Base-by-base conservation (phyloP, 2,888 invertebrate genomes). In the Papilio elwesi region DNA sequence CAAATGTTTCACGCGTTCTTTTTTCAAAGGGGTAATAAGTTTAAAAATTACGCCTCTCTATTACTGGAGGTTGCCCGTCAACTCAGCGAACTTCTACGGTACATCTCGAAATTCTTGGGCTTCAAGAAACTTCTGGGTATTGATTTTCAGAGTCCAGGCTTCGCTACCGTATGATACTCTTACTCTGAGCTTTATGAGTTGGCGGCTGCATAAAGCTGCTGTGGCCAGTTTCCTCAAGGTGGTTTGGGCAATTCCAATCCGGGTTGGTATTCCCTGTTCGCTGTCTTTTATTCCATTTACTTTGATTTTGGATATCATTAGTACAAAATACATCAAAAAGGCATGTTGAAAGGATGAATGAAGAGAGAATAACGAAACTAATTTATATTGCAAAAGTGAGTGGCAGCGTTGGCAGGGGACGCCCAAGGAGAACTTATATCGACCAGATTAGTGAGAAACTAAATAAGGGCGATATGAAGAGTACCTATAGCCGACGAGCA, bases 221-320 rank as follows among this genome's bases (percentile, higher is more conserved):
- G 53, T 67, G 9, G 36, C 36, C 71, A 71, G 36, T 16, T 51
- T 67, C 13, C 26, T 62, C 36, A 71, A 67, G 11, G 51, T 59
- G 43, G 62, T 67, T 62, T 49, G 59, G 67, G 66, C 66, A 12
- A 67, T 62, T 67, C 51, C 71, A 51, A 71, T 71, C 62, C 62
- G 49, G 71, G 65, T 49, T 12, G 47, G 16, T 52, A 65, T 53
- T 65, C 65, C 70, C 65, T 70, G 70, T 12, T 70, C 53, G 11
- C 43, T 51, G n/a, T n/a, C n/a, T n/a, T n/a, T n/a, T n/a, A 1
- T 70, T 12, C 63, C 64, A 70, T 63, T 52, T n/a, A n/a, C n/a
- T n/a, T n/a, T n/a, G n/a, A 70, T 70, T 10, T n/a, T 62, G 4
- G 26, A 4, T 26, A 26, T 26, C 26, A 26, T 4, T 26, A 1